Conservation (phyloP, 2,888 invertebrate genomes). For the Trachelus iudaicus region DNA sequence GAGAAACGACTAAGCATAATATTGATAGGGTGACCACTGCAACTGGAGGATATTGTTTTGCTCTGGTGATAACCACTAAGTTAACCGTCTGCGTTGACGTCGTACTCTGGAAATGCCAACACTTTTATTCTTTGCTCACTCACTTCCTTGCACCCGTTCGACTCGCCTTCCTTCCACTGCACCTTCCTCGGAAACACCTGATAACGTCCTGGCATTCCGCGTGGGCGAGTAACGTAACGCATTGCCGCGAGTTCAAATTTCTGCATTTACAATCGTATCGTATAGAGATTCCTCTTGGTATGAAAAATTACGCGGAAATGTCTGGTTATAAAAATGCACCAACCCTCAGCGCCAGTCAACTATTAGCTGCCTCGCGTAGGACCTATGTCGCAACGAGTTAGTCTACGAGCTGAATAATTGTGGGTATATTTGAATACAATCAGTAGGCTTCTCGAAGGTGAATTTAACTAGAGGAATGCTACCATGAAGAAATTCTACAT, state of each 20-base stretch:
- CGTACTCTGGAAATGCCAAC: constrained; percentile 21
- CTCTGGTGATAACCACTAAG: constrained; percentile 30
- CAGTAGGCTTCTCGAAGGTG: not conserved
- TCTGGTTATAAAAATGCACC: not conserved
- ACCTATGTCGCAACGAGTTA: not conserved
- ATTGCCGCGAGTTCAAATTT: constrained; percentile 45
- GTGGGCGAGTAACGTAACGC: constrained; percentile 55
- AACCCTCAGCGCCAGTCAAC: not conserved
- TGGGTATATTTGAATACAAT: not conserved
- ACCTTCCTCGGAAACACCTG: constrained; percentile 24
- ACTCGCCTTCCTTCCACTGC: constrained; percentile 14
- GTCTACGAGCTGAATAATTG: not conserved
- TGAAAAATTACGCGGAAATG: not conserved
- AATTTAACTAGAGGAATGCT: not conserved
- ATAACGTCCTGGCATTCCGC: constrained; percentile 39
- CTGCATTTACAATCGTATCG: constrained; percentile 44
- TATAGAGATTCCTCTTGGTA: not conserved
- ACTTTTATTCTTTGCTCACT: constrained; percentile 20
- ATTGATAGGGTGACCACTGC: constrained; percentile 41
- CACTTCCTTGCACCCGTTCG: constrained; percentile 13
- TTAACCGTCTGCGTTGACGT: not conserved
- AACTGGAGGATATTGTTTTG: constrained; percentile 38
- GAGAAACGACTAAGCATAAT: constrained; percentile 54
- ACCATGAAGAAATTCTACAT: not conserved
- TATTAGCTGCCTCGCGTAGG: not conserved